These are phyloP conservation scores for Ichneumoninae sp. DNA, from an alignment of 2,888 invertebrate species.

Conservation along the genomic window DNA sequence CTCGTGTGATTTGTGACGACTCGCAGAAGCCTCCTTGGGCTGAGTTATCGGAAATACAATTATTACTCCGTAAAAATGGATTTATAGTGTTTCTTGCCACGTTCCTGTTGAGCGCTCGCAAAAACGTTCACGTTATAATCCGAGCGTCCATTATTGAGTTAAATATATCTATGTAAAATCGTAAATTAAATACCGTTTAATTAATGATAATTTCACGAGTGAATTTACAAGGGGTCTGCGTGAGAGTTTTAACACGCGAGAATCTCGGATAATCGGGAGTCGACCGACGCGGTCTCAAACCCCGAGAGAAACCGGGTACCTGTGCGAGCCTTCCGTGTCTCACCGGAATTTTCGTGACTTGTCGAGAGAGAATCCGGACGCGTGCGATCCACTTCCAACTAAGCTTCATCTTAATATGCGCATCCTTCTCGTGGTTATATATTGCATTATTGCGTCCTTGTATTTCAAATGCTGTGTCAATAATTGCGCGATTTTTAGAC, in stretches of 20 bases:
- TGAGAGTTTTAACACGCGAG: conserved; percentile 64
- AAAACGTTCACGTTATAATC: conserved; percentile 40
- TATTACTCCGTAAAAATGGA: conserved; percentile 7
- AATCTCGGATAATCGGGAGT: conserved; percentile 50
- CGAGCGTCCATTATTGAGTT: neutral
- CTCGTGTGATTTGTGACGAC: too few relatives aligned
- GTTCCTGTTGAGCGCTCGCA: conserved; percentile 9
- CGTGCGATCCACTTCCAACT: conserved; percentile 43
- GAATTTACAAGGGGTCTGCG: conserved; percentile 65
- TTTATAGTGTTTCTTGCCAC: conserved; percentile 20
- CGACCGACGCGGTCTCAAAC: conserved; percentile 37
- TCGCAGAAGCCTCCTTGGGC: neutral
- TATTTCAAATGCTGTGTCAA: neutral
- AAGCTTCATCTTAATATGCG: conserved; percentile 1
- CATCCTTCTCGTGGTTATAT: neutral
- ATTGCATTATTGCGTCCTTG: neutral
- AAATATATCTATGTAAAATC: conserved; percentile 70
- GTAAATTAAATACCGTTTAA: conserved; percentile 80
- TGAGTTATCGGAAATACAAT: neutral
- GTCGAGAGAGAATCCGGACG: conserved; percentile 12
- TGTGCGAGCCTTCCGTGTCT: conserved; percentile 21
- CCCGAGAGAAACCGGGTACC: conserved; percentile 37
- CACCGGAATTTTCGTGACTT: conserved; percentile 26
- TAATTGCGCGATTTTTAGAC: neutral
- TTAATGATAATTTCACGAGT: conserved; percentile 76